phyloP scores from a whole-genome alignment of 2,797 vertebrate genomes.

The Parambassis ranga region DNA sequence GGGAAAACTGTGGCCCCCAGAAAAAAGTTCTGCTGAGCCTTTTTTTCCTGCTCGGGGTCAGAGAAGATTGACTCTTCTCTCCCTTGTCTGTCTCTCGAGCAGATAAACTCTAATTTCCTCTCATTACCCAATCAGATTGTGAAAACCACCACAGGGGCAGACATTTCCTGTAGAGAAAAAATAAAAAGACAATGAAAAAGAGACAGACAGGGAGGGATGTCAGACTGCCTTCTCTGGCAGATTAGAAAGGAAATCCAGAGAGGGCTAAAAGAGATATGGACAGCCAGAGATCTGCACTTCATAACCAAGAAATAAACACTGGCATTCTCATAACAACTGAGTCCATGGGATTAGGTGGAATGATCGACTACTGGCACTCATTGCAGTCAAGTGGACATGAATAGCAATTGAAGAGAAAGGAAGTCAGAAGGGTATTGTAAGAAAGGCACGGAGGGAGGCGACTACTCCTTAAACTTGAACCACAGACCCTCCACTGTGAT shows the following conservation, averaged over 20 bases:
- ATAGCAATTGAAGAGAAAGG: conserved; percentile 5
- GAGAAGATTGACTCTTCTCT: conserved; percentile 28
- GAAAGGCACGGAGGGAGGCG: not conserved
- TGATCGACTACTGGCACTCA: not conserved
- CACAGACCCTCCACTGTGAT: conserved; percentile 22
- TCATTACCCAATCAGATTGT: conserved; percentile 49
- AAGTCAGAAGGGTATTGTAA: not conserved
- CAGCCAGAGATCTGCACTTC: not conserved
- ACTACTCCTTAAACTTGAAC: conserved; percentile 9
- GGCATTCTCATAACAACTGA: not conserved
- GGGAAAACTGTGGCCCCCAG: conserved; percentile 6
- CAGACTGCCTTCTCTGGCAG: not conserved
- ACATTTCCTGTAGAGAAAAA: conserved; percentile 1
- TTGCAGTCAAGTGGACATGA: conserved; percentile 6
- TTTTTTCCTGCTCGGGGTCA: conserved; percentile 18
- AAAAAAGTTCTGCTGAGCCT: conserved; percentile 16
- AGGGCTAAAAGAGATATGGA: not conserved
- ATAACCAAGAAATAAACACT: conserved; percentile 6
- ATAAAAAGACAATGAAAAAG: not conserved
- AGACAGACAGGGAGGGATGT: not conserved
- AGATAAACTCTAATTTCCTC: conserved; percentile 53
- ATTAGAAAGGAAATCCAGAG: not conserved
- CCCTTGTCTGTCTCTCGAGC: conserved; percentile 22
- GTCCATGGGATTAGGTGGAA: not conserved
- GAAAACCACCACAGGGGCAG: conserved; percentile 15